Evolutionary conservation across 1,140 invertebrate species (phyloP).

Genomic region (Liolophura sinensis): DNA sequence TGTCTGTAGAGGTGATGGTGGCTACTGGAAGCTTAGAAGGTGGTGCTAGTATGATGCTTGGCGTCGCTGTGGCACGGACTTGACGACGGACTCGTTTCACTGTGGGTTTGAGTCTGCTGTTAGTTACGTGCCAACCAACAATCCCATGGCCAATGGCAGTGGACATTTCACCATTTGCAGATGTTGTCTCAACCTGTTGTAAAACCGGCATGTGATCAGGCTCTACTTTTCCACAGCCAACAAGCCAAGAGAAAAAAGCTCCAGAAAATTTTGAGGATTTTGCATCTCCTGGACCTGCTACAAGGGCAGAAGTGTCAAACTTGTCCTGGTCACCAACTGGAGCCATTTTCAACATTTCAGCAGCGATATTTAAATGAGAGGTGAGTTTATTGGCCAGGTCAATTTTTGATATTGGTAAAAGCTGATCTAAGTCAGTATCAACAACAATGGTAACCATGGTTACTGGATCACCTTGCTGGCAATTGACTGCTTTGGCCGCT

Average conservation of each 20-base stretch:
- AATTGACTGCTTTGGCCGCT: slow-evolving; percentile 36
- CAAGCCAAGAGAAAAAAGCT: slow-evolving; percentile 65
- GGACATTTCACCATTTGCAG: slow-evolving; percentile 68
- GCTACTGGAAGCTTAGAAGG: slow-evolving; percentile 33
- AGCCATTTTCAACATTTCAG: slow-evolving; percentile 60
- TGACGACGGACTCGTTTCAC: slow-evolving; percentile 26
- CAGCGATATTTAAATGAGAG: slow-evolving; percentile 38
- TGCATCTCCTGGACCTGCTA: slow-evolving; percentile 66
- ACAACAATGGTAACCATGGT: slow-evolving; percentile 53
- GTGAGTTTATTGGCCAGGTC: slow-evolving; percentile 39
- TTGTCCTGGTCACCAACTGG: slow-evolving; percentile 46
- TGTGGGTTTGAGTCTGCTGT: slow-evolving; percentile 56
- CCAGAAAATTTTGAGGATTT: slow-evolving; percentile 60
- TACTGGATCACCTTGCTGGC: slow-evolving; percentile 44
- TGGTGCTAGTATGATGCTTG: slow-evolving; percentile 19
- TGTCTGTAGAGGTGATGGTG: slow-evolving; percentile 15
- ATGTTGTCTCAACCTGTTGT: slow-evolving; percentile 66
- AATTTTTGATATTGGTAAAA: slow-evolving; percentile 34
- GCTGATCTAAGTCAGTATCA: slow-evolving; percentile 45
- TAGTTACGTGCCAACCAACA: slow-evolving; percentile 67
- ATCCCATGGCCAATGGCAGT: slow-evolving; percentile 68
- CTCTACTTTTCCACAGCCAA: slow-evolving; percentile 72
- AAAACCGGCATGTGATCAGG: slow-evolving; percentile 63
- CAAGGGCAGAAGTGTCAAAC: slow-evolving; percentile 60
- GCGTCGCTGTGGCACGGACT: slow-evolving; percentile 30